Evolutionary conservation across 2,888 invertebrate species (phyloP), one percentile per base, ranked within the genome.

Genomic region (Sphaeridia pumilis): DNA sequence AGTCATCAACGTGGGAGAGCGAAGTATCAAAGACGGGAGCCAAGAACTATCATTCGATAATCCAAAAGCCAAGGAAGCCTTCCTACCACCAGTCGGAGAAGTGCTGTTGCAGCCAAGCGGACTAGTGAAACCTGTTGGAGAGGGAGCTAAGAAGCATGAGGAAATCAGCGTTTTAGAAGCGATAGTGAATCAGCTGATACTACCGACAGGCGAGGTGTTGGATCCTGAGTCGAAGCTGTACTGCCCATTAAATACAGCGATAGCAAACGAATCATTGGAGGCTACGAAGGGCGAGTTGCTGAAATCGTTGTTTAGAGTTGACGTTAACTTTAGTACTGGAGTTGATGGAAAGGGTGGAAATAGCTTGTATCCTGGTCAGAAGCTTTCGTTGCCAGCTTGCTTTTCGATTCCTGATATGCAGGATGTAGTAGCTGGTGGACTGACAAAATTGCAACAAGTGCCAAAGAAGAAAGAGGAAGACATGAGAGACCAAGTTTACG

Each of bases 131-230:
- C 22, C 45, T 17, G 46, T 48, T 28, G 41, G 53, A 80, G 92
- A 52, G 64, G 65, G 46, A 79, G 80, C 62, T 82, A 83, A 68
- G 77, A 61, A 65, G n/a, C 81, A 81, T 17, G 77, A 76, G 56
- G 89, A 92, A 71, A 71, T 90, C 31, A 82, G 78, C 49, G 84
- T 89, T n/a, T 73, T 93, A 62, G 87, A 90, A 69, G 85, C 93
- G 20, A 90, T 92, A 55, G 82, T 87, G 65, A 80, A 82, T 66
- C 86, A 85, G 66, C 77, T 85, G 66, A 78, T 97, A 49, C 90
- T 97, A 70, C 87, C 93, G 0, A 82, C 85, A 25, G 93, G 92
- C 7, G 82, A 87, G 70, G 77, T 90, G 58, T 72, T 92, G 56
- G 85, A 92, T 67, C 78, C 83, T 20, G 74, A 76, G 58, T 80